Evolutionary conservation across 1,140 invertebrate species (phyloP), one percentile per base, ranked within the genome.

Genomic region (Euwallacea similis): DNA sequence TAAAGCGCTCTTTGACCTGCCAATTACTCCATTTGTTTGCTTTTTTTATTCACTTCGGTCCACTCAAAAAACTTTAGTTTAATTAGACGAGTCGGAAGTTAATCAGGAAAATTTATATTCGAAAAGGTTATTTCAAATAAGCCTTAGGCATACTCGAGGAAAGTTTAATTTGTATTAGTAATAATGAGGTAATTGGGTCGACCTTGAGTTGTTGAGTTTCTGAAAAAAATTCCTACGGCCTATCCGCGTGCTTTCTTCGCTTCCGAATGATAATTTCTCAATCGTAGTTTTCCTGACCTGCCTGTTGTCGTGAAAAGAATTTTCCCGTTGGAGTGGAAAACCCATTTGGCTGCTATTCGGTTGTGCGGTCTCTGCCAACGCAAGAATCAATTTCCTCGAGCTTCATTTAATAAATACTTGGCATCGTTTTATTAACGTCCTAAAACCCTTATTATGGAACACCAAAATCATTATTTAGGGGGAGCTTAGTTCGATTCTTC

Each of bases 331-430:
- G 16, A 56, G 16, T 50, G 46, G 46, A 50, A 50, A 50, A 56
- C n/a, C 54, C 54, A n/a, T 15, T 56, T 56, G 11, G 54, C n/a
- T 21, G 11, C n/a, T 15, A 8, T 15, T 56, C 54, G 54, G 54
- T 56, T 56, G 54, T 56, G 54, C 54, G 54, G 54, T 56, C 54
- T 56, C 15, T 56, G 54, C 54, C 54, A 56, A 56, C 54, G 54
- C 54, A 56, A 56, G 54, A 56, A 56, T 56, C 54, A 56, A 56
- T 56, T 56, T 56, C 16, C 54, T 56, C 54, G 16, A 16, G 54
- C 54, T 56, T 56, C n/a, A 56, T 56, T 56, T 56, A 56, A 56
- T 56, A 56, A 56, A 56, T 56, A 56, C 11, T 56, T 15, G 54
- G 54, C 54, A 15, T 56, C 54, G 54, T 56, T 56, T 56, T 56